These are phyloP conservation scores for Philotrypesis tridentata DNA, from an alignment of 1,140 invertebrate species.

Conservation along the genomic window DNA sequence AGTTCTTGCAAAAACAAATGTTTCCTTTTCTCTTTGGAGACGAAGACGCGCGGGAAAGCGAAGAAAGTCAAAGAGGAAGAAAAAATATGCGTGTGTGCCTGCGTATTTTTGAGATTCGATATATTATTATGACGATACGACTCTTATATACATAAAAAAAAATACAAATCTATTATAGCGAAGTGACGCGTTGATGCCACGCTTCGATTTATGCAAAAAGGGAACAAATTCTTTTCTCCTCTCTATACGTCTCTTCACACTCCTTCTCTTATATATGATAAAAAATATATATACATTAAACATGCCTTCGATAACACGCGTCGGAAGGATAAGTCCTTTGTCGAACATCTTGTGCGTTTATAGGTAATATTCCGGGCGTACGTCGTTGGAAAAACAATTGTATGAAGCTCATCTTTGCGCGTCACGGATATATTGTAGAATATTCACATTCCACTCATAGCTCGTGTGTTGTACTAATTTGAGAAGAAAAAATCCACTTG, in stretches of 20 bases:
- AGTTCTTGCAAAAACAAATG: constrained; percentile 6
- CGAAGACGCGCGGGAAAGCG: neutral
- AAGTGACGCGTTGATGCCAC: constrained; percentile 20
- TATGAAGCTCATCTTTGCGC: constrained; percentile 5
- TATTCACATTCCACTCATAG: neutral
- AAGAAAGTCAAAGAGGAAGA: neutral
- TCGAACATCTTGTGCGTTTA: neutral
- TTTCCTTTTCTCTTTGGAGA: neutral
- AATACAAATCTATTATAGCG: constrained; percentile 18
- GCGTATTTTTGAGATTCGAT: constrained; percentile 39
- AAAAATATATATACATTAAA: constrained; percentile 29
- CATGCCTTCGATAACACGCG: constrained; percentile 24
- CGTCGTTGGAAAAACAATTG: neutral
- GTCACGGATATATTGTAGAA: neutral
- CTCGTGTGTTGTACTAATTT: neutral
- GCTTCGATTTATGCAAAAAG: constrained; percentile 48
- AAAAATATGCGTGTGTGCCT: constrained; percentile 38
- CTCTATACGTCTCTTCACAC: constrained; percentile 30
- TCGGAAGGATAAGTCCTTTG: neutral
- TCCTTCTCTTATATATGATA: constrained; percentile 23
- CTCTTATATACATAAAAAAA: constrained; percentile 27
- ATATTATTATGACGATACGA: constrained; percentile 8
- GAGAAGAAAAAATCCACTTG: neutral
- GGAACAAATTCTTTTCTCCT: constrained; percentile 48
- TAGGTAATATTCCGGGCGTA: neutral